Base-by-base conservation (phyloP, 2,888 invertebrate genomes). In the Heliconius hortense region DNA sequence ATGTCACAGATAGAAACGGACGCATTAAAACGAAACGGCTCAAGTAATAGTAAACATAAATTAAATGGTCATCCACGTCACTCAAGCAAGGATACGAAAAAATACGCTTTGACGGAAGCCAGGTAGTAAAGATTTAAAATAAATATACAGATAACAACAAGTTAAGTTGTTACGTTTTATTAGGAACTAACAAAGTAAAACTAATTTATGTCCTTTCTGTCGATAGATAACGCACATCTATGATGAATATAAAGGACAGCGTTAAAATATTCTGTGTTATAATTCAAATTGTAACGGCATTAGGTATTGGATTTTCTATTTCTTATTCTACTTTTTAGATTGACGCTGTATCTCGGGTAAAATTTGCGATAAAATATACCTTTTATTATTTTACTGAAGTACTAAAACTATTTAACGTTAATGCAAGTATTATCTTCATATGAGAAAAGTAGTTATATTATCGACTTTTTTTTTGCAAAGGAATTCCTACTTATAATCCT, bases 91-190 rank as follows among this genome's bases (percentile, higher is more conserved):
- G 88, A 88, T 85, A 13, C 85, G 81, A 84, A 87, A 88, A 87
- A 85, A 89, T 87, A 88, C 84, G 82, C 84, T 84, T 82, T 89
- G 90, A 89, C 93, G 90, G 92, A 92, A 93, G 92, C 91, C 93
- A 93, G 93, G 93, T 93, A 93, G 93, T 93, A 89, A 91, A 93
- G 93, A 93, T 93, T 83, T 83, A 81, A 89, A 90, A 92, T 90
- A 89, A 90, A 91, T 92, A 90, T 91, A 89, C 87, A 90, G 93
- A 94, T 93, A 93, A 93, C 88, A 86, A 83, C 82, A 87, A n/a
- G 90, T 92, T 90, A 88, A 94, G 93, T 91, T 89, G 92, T 94
- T 88, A 86, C 84, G 83, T 92, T 93, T 94, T 93, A 93, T 93
- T 92, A 86, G 88, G 84, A 89, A 87, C 87, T 89, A 90, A 92